Evolutionary conservation across 2,797 vertebrate species (phyloP).

Genomic region (Eupleurogrammus muticus): DNA sequence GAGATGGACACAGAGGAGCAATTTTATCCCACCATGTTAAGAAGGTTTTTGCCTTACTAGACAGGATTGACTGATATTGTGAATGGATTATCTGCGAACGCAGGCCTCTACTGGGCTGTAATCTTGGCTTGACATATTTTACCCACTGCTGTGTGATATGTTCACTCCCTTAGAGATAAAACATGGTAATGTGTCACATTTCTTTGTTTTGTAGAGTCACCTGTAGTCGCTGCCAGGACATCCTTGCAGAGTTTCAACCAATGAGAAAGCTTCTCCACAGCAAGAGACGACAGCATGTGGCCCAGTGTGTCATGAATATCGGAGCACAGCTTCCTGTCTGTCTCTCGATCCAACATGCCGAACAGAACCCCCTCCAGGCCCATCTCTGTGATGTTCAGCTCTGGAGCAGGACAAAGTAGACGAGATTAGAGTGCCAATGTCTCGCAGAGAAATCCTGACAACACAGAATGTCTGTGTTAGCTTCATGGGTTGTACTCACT

Average conservation of each 20-base stretch:
- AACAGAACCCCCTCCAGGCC: slow-evolving; percentile 97
- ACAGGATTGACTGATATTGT: not conserved
- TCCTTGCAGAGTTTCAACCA: slow-evolving; percentile 99
- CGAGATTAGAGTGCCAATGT: slow-evolving; percentile 2
- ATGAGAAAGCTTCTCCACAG: slow-evolving; percentile 96
- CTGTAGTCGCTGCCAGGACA: slow-evolving; percentile 96
- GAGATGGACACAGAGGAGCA: not conserved
- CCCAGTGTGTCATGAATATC: slow-evolving; percentile 98
- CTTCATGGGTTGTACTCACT: slow-evolving; percentile 82
- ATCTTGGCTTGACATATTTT: not conserved
- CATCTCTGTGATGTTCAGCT: slow-evolving; percentile 94
- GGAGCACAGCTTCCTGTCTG: slow-evolving; percentile 95
- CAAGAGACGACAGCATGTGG: slow-evolving; percentile 98
- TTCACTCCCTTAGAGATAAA: slow-evolving; percentile 9
- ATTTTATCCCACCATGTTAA: not conserved
- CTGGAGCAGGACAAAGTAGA: slow-evolving; percentile 71
- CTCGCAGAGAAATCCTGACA: not conserved
- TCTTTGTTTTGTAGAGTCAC: slow-evolving; percentile 73
- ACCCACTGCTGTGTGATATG: not conserved
- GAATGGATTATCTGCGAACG: not conserved
- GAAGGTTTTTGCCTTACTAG: not conserved
- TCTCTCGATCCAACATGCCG: slow-evolving; percentile 98
- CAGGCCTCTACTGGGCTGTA: not conserved
- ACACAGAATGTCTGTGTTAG: slow-evolving; percentile 16
- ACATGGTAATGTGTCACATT: not conserved